Conservation (phyloP, 2,888 invertebrate genomes). For the Neoitamus cyanurus region DNA sequence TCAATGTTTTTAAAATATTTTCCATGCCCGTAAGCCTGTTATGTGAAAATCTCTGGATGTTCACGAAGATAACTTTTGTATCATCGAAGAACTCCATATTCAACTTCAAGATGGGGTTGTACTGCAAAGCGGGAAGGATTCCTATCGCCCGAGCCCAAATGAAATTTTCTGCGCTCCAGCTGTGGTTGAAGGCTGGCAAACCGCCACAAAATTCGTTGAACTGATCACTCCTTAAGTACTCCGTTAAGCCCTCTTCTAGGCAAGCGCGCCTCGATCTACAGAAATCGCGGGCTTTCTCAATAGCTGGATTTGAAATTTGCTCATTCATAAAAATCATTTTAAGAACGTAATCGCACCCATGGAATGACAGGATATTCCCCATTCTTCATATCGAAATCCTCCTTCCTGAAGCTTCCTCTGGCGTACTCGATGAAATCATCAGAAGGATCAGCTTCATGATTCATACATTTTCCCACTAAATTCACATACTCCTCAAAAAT, state of each 20-base stretch:
- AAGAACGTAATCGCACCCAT: neutral
- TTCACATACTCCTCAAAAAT: neutral
- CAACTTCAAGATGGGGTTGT: neutral
- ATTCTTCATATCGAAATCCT: neutral
- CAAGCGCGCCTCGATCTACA: neutral
- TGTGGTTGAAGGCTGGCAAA: neutral
- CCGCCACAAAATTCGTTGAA: slow-evolving; percentile 12
- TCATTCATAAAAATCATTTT: neutral
- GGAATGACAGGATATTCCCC: neutral
- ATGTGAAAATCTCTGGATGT: neutral
- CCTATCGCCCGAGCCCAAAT: neutral
- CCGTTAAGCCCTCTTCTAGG: neutral
- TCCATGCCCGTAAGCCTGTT: neutral
- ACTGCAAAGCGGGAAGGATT: neutral
- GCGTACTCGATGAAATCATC: neutral
- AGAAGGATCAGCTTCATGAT: neutral
- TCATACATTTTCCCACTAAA: neutral
- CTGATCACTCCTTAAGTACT: neutral
- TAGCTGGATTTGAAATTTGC: neutral
- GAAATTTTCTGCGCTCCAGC: neutral
- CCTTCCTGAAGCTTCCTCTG: neutral
- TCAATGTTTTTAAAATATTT: neutral
- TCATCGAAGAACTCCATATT: neutral
- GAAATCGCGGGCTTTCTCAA: neutral
- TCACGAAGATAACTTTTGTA: neutral